Evolutionary conservation across 2,888 invertebrate genomes (phyloP), one percentile per base, ranked within the genome.

Genomic region (Thymelicus acteon): DNA sequence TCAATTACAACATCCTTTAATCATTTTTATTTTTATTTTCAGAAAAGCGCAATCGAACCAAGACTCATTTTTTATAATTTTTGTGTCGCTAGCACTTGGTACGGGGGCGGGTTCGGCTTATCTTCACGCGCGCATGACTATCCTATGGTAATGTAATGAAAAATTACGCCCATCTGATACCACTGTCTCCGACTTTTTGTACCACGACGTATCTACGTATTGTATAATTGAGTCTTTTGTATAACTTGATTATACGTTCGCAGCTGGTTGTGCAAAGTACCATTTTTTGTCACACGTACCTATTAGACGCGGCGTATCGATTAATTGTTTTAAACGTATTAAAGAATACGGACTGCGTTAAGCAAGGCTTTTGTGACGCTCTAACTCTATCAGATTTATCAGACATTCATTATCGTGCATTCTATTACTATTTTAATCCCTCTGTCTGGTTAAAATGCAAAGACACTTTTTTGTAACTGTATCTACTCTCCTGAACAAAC

Each of bases 71-170:
- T 15, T 60, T 76, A 67, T 80, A 79, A 79, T 73, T 73, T 74
- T 70, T 62, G 40, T 72, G 66, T 77, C 77, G 76, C 69, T 63
- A 2, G 65, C 66, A n/a, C 89, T n/a, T 85, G 83, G 92, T 92
- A 91, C 82, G 52, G 77, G 85, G 78, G 81, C 74, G 75, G 76
- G 69, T 80, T 79, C 80, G 79, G 88, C 85, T 94, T 94, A 94
- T 94, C 94, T 94, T 92, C 89, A 91, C 92, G 85, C 91, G 86
- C 86, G 86, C 91, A 84, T 88, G 89, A 83, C 89, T 86, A 84
- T 90, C 86, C 87, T 85, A 84, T 87, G 88, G 87, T 93, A 94
- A 94, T 93, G 91, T 92, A 92, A 94, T 94, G 93, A 94, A 94
- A 94, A 94, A 94, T 94, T 93, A 94, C 89, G 85, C 82, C 79